These are phyloP conservation scores for Hormaphis cornu DNA, from an alignment of 1,140 invertebrate species.

Conservation along the genomic window DNA sequence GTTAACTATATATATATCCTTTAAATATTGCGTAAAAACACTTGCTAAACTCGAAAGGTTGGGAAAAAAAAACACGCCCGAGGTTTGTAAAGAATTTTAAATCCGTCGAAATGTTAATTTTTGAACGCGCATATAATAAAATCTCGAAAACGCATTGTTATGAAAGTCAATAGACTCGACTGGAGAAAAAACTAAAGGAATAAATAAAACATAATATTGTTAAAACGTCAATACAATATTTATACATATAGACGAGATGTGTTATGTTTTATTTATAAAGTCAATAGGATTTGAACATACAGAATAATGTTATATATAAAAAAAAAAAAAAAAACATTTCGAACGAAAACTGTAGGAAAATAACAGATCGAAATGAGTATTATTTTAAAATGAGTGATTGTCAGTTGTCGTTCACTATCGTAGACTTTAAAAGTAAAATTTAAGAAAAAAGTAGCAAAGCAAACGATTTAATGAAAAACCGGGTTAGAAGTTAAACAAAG, in stretches of 20 bases:
- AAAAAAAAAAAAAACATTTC: background rate
- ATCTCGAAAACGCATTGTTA: background rate
- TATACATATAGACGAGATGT: background rate
- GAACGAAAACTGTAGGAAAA: background rate
- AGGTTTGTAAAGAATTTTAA: background rate
- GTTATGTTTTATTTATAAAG: conserved; percentile 11
- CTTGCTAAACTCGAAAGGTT: too few relatives aligned
- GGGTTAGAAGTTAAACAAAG: too few relatives aligned
- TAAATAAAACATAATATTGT: conserved; percentile 21
- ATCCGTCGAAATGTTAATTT: background rate
- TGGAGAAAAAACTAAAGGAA: background rate
- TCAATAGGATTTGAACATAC: background rate
- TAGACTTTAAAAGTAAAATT: too few relatives aligned
- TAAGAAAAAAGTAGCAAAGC: too few relatives aligned
- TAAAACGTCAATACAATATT: too few relatives aligned
- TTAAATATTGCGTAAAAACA: too few relatives aligned
- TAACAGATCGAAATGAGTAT: background rate
- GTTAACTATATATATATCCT: too few relatives aligned
- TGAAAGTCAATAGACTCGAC: background rate
- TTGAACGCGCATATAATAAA: background rate
- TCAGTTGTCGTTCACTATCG: too few relatives aligned
- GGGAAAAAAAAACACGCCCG: too few relatives aligned
- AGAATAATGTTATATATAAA: background rate
- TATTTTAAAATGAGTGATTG: too few relatives aligned
- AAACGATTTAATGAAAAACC: too few relatives aligned